Conservation (phyloP, 2,113 vertebrate genomes). For the Lamprologus sp. region DNA sequence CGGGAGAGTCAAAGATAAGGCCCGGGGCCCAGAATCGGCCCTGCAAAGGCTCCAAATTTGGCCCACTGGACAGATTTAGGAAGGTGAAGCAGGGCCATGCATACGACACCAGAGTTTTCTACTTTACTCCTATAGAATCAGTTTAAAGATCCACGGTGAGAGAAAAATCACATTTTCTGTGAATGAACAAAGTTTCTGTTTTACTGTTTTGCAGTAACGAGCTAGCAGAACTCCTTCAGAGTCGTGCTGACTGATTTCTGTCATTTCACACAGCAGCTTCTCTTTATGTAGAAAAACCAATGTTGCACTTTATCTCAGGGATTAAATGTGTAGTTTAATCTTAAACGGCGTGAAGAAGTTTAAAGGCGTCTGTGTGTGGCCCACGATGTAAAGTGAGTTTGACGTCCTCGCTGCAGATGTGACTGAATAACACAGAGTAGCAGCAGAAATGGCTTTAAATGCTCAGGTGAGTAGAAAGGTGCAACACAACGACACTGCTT, state of each 20-base stretch:
- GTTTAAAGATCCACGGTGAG: neutral
- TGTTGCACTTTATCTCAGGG: neutral
- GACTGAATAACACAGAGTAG: neutral
- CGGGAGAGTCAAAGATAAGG: accelerated
- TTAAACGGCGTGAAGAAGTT: neutral
- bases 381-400: accelerated
- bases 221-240: neutral
- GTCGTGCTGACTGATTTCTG: accelerated
- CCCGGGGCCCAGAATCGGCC: neutral
- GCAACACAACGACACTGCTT: neutral
- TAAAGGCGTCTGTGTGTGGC: accelerated
- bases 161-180: neutral
- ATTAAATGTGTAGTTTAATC: neutral
- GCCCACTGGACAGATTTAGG: neutral
- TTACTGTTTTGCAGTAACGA: neutral
- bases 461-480: neutral
- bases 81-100: neutral
- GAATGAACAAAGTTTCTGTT: accelerated
- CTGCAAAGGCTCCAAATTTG: neutral
- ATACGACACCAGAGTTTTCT: neutral
- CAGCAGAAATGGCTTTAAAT: neutral
- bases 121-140: accelerated
- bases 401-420: neutral
- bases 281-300: accelerated
- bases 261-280: accelerated